Evolutionary conservation across 2,888 invertebrate genomes (phyloP).

Genomic region (Andrena fulva): DNA sequence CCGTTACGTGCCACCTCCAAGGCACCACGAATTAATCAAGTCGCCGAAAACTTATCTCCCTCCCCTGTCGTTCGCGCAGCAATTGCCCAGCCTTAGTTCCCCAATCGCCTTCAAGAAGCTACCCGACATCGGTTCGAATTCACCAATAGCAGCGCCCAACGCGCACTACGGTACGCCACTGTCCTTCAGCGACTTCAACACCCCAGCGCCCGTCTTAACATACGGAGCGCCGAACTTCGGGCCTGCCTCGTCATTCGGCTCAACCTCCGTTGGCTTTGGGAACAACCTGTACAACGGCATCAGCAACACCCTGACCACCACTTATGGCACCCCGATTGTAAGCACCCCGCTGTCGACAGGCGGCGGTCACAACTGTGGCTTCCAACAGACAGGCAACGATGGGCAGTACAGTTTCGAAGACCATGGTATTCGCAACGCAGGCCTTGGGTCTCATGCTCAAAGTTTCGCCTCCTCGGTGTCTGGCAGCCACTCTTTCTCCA

Average conservation of each 20-base stretch:
- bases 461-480: slow-evolving; percentile 27
- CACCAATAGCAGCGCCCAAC: slow-evolving; percentile 80
- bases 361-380: slow-evolving; percentile 63
- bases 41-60: slow-evolving; percentile 76
- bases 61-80: slow-evolving; percentile 72
- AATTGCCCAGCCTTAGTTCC: slow-evolving; percentile 73
- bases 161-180: slow-evolving; percentile 82
- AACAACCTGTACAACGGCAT: slow-evolving; percentile 79
- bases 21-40: slow-evolving; percentile 59
- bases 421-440: neutral
- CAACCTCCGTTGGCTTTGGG: slow-evolving; percentile 73
- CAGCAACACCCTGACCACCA: slow-evolving; percentile 68
- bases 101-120: slow-evolving; percentile 75
- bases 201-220: slow-evolving; percentile 79
- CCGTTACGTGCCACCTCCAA: slow-evolving; percentile 84
- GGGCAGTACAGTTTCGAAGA: slow-evolving; percentile 40
- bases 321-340: slow-evolving; percentile 77
- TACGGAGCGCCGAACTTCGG: slow-evolving; percentile 83
- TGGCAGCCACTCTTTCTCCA: neutral
- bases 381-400: slow-evolving; percentile 38
- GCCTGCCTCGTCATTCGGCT: slow-evolving; percentile 74
- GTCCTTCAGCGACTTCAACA: slow-evolving; percentile 80
- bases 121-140: slow-evolving; percentile 53
- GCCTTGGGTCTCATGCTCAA: neutral
- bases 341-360: slow-evolving; percentile 59